Percentiles rank a stretch among this genome's conserved stretches.
phyloP scores from a whole-genome alignment of 2,113 vertebrate species.

The Melanotaenia duboulayi region DNA sequence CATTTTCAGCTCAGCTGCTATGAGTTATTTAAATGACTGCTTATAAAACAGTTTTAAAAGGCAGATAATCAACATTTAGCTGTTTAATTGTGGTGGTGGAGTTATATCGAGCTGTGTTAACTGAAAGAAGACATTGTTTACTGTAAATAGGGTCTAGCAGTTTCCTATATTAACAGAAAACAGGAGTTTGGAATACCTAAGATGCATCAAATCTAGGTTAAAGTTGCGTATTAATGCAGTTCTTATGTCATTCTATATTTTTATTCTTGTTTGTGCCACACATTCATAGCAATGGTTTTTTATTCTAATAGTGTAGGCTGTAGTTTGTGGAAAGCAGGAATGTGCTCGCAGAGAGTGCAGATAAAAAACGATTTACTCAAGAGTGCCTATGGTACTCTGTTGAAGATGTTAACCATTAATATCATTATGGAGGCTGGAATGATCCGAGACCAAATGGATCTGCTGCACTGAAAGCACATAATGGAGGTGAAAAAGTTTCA shows the following conservation, averaged over 20 bases:
- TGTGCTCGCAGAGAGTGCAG: neutral
- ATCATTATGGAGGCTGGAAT: conserved; percentile 5
- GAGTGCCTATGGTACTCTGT: neutral
- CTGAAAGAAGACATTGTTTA: neutral
- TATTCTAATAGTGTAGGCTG: neutral
- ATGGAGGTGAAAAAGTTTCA: conserved; percentile 7
- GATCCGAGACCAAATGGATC: neutral
- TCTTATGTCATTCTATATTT: neutral
- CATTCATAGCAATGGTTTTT: neutral
- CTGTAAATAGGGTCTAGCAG: conserved; percentile 4
- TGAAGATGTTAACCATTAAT: conserved; percentile 12
- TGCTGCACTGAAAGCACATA: conserved; percentile 12
- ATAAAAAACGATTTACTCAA: neutral
- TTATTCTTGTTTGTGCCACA: neutral
- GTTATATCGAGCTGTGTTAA: neutral
- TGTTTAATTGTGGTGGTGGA: neutral
- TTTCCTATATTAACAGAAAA: neutral
- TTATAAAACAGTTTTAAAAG: neutral
- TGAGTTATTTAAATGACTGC: neutral
- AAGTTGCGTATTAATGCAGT: neutral
- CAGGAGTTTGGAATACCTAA: neutral
- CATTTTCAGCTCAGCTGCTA: neutral
- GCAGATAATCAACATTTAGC: neutral
- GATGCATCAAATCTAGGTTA: neutral
- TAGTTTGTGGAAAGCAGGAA: neutral